Base-by-base conservation (phyloP, 2,888 invertebrate species). In the Polyploca ridens region DNA sequence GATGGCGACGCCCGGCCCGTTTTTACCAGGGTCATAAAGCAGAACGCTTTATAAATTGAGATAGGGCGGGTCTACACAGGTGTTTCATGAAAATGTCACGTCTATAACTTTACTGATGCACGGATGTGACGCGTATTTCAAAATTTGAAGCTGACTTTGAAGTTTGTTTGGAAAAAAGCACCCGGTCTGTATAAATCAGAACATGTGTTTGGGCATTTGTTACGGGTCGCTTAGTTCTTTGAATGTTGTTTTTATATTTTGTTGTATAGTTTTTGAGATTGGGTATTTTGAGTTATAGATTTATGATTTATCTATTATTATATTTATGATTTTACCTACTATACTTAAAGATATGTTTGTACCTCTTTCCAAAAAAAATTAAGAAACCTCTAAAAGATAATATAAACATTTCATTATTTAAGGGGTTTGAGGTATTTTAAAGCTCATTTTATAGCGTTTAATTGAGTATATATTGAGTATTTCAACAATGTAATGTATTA, bases 31-130 rank as follows among this genome's bases (percentile, higher is more conserved):
- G 69, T 77, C 77, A 77, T 84, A 85, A 85, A 83, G 71, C 76
- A 76, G 75, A 75, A n/a, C 19, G 54, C 71, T 76, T 81, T 83
- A 82, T 75, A 79, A 82, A 82, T 86, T 85, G 82, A 85, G 80
- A 80, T 82, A 83, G 85, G 83, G 81, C 78, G 71, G 69, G 72
- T 70, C 70, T 69, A 69, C 72, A 71, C 73, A 81, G 77, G 79
- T 80, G 78, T 79, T 82, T 81, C 79, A 82, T 79, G 79, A 82
- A 84, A 82, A 78, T 82, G 77, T 81, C 74, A 72, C 77, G 71
- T 75, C 69, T 72, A 79, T 77, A 77, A 77, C 76, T 41, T 41
- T 41, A 41, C 13, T 77, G 75, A 79, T 77, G 77, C 62, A 69
- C 63, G 65, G 66, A 65, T 46, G n/a, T 46, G 46, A n/a, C 46